Evolutionary conservation across 2,888 invertebrate species (phyloP).

Genomic region (Napeogenes inachia): DNA sequence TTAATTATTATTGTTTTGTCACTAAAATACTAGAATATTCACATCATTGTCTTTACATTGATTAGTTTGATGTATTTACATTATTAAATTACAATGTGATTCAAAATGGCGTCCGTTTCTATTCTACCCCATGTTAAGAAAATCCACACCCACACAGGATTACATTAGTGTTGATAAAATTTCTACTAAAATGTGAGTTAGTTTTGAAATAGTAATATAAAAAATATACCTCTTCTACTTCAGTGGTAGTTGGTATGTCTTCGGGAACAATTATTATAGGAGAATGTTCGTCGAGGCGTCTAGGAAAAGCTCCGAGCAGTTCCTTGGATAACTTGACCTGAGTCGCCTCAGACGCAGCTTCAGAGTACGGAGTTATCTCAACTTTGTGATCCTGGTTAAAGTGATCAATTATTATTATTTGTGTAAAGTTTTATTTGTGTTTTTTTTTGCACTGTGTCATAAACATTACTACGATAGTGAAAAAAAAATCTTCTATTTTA

Average conservation of each 20-base stretch:
- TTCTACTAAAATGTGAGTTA: conserved; percentile 38
- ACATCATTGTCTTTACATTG: conserved; percentile 51
- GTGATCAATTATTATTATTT: conserved; percentile 11
- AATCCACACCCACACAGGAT: conserved; percentile 49
- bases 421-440: not conserved
- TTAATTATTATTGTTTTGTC: not conserved
- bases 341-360: conserved; percentile 55
- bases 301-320: conserved; percentile 41
- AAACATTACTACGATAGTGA: not conserved
- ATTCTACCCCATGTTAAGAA: conserved; percentile 54
- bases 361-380: conserved; percentile 63
- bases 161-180: conserved; percentile 38
- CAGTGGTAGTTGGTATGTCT: conserved; percentile 52
- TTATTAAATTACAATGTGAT: conserved; percentile 50
- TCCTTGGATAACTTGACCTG: conserved; percentile 48
- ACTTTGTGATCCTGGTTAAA: conserved; percentile 56
- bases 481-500: not conserved
- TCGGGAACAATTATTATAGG: conserved; percentile 46
- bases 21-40: not conserved
- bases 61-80: conserved; percentile 59
- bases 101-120: conserved; percentile 39
- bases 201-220: conserved; percentile 15
- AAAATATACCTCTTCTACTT: conserved; percentile 58
- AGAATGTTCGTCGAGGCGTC: conserved; percentile 44
- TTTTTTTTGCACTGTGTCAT: not conserved